Evolutionary conservation across 2,888 invertebrate genomes (phyloP).

Genomic region (Philereme vetulata): DNA sequence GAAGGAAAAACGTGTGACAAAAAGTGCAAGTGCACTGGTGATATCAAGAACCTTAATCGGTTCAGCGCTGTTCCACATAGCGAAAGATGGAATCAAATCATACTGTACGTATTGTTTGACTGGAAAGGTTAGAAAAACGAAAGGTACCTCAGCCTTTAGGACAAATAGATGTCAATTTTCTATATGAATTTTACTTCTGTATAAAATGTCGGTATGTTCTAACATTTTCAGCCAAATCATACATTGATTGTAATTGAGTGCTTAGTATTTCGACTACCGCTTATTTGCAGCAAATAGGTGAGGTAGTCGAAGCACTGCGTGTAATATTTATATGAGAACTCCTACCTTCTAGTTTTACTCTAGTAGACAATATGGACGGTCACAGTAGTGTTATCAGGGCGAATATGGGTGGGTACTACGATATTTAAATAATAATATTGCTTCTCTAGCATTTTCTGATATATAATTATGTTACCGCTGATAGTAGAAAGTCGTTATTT

Average conservation of each 20-base stretch:
- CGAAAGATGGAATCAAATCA: constrained; percentile 38
- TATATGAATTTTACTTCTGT: constrained; percentile 41
- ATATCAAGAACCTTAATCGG: background rate
- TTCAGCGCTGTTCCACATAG: constrained; percentile 18
- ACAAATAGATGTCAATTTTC: no score
- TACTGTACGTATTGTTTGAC: no score
- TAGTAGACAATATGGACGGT: constrained; percentile 39
- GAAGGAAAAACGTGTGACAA: background rate
- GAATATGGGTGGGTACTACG: background rate
- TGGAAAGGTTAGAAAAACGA: no score
- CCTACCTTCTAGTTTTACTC: constrained; percentile 50
- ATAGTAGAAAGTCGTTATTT: no score
- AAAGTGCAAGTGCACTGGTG: constrained; percentile 9
- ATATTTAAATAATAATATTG: constrained; percentile 3
- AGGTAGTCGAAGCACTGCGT: constrained; percentile 59
- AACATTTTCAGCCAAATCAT: constrained; percentile 31
- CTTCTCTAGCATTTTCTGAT: constrained; percentile 14
- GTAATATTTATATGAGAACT: constrained; percentile 36
- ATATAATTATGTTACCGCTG: background rate
- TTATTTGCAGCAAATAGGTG: constrained; percentile 72
- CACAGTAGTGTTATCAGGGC: constrained; percentile 17
- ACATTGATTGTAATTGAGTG: constrained; percentile 36
- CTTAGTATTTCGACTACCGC: constrained; percentile 57
- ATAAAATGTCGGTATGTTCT: background rate
- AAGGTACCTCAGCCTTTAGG: no score